A percentile compares a stretch with the other conserved stretches of the same genome.
phyloP scores from a whole-genome alignment of 2,113 vertebrate genomes.

The Synodontis membranacea region DNA sequence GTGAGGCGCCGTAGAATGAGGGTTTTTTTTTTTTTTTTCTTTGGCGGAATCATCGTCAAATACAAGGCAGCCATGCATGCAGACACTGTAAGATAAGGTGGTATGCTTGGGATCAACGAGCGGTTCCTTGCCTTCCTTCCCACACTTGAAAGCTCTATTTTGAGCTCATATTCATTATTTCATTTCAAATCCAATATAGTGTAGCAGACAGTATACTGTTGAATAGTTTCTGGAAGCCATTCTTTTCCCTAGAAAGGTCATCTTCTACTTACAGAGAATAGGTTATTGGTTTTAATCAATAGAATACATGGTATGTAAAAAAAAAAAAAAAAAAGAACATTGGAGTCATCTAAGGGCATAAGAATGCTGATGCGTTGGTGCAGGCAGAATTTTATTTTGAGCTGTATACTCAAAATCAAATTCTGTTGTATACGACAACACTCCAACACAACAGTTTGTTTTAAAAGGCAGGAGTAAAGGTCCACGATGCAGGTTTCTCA shows the following conservation, averaged over 20 bases:
- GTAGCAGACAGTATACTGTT: not conserved
- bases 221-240: not conserved
- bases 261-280: too few species aligned
- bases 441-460: not conserved
- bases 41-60: too few species aligned
- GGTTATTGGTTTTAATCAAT: not conserved
- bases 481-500: too few species aligned
- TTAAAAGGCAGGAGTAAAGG: not conserved
- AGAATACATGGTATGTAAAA: not conserved
- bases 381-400: not conserved
- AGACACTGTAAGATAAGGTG: not conserved
- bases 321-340: not conserved
- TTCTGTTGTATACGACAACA: not conserved
- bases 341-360: not conserved
- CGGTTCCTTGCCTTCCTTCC: not conserved
- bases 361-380: not conserved
- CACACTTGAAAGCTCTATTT: not conserved
- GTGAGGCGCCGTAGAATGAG: not conserved
- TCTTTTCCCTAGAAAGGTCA: too few species aligned
- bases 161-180: not conserved
- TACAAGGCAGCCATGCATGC: not conserved
- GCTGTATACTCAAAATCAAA: not conserved
- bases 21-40: too few species aligned
- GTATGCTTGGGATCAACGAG: not conserved
- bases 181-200: not conserved